phyloP scores from a whole-genome alignment of 2,797 vertebrate genomes.

The Falco concolor region DNA sequence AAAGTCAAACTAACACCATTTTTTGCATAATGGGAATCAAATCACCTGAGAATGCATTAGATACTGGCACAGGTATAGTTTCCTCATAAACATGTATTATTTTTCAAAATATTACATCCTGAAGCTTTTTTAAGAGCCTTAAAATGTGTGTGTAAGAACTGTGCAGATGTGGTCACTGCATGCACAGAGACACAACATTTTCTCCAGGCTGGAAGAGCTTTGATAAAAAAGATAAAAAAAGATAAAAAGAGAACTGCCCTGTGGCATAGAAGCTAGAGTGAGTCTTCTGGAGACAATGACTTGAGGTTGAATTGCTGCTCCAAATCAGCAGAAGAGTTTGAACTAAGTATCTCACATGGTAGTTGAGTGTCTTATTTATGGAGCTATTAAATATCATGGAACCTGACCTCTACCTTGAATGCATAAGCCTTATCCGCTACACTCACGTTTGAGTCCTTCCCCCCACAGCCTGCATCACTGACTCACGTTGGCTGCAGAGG shows the following conservation, averaged over 20 bases:
- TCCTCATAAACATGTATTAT: rapidly evolving
- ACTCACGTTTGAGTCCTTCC: not conserved
- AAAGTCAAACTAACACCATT: not conserved
- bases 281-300: not conserved
- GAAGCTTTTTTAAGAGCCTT: not conserved
- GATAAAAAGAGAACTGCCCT: not conserved
- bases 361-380: not conserved
- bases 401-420: not conserved
- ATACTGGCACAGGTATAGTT: not conserved
- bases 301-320: not conserved
- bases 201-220: not conserved
- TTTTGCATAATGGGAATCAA: not conserved
- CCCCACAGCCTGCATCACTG: not conserved
- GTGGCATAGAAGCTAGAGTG: not conserved
- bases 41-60: not conserved
- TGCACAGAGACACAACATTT: rapidly evolving
- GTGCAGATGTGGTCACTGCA: not conserved
- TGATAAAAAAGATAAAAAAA: not conserved
- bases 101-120: not conserved
- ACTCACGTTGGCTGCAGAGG: rapidly evolving
- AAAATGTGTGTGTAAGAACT: rapidly evolving
- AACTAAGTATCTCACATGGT: rapidly evolving
- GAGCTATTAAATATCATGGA: not conserved
- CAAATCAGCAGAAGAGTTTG: not conserved
- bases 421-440: not conserved